Conservation (phyloP, 2,113 vertebrate species). For the Pygoscelis antarcticus region DNA sequence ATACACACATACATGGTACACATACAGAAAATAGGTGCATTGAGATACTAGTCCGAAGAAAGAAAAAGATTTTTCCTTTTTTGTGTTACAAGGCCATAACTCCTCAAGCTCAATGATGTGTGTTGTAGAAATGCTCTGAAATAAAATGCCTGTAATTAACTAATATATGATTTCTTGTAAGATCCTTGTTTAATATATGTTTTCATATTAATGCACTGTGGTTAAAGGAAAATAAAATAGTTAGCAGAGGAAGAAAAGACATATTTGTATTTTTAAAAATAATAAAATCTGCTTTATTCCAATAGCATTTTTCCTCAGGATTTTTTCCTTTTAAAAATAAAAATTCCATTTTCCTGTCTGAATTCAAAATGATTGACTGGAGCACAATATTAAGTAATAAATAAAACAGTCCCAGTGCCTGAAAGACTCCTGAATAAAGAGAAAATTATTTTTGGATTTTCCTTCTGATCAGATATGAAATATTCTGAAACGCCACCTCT, state of each 20-base stretch:
- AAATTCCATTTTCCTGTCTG: slow-evolving; percentile 76
- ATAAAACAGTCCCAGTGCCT: slow-evolving; percentile 75
- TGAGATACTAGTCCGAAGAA: not conserved
- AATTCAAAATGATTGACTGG: slow-evolving; percentile 81
- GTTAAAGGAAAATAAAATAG: slow-evolving; percentile 42
- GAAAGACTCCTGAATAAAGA: slow-evolving; percentile 80
- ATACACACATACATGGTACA: not conserved
- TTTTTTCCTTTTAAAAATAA: slow-evolving; percentile 72
- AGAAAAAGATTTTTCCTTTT: not conserved
- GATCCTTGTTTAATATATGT: not conserved
- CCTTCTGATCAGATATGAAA: slow-evolving; percentile 90
- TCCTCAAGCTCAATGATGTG: slow-evolving; percentile 32
- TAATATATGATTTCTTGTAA: not conserved
- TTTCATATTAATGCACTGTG: slow-evolving; percentile 18
- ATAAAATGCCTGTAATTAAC: slow-evolving; percentile 39
- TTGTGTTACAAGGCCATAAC: slow-evolving; percentile 37
- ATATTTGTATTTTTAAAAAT: slow-evolving; percentile 60
- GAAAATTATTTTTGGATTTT: slow-evolving; percentile 85
- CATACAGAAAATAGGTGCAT: not conserved
- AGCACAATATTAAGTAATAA: slow-evolving; percentile 81
- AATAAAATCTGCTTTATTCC: slow-evolving; percentile 62
- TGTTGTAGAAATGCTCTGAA: not conserved
- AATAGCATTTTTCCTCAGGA: slow-evolving; percentile 60
- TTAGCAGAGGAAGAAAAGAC: not conserved
- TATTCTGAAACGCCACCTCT: slow-evolving; percentile 87